phyloP scores from a whole-genome alignment of 2,113 vertebrate genomes.

The Myrmophylax atrothorax region DNA sequence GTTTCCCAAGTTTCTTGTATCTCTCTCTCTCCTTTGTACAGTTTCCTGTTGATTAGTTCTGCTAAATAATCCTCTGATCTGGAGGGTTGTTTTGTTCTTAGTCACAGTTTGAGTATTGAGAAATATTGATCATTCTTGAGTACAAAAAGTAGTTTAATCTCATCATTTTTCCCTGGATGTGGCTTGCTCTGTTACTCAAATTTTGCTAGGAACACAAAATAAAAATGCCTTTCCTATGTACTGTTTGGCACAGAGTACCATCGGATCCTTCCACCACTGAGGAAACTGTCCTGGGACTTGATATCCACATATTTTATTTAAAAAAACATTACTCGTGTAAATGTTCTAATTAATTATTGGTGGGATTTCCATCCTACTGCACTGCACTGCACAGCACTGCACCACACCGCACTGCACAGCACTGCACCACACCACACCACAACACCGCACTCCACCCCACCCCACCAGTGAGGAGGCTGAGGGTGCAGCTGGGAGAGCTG shows the following conservation, averaged over 20 bases:
- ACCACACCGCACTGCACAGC: too few species aligned
- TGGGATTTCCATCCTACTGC: not conserved
- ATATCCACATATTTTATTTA: too few species aligned
- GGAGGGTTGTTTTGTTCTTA: not conserved
- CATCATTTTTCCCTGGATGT: not conserved
- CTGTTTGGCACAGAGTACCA: not conserved
- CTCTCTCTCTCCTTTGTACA: not conserved
- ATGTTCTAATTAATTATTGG: conserved; percentile 12
- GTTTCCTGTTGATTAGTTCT: not conserved
- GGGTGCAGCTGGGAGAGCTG: too few species aligned
- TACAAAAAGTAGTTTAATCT: not conserved
- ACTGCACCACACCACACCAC: too few species aligned
- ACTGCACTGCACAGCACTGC: too few species aligned
- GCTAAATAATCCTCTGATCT: not conserved
- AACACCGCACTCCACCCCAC: too few species aligned
- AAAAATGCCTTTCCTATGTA: not conserved
- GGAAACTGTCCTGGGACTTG: not conserved
- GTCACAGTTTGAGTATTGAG: not conserved
- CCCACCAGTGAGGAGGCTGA: too few species aligned
- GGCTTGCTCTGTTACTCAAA: not conserved
- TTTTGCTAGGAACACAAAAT: not conserved
- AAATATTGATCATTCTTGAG: not conserved
- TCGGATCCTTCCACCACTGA: not conserved
- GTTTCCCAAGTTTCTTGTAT: not conserved
- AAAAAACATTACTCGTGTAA: not conserved